Evolutionary conservation across 2,113 vertebrate species (phyloP).

Genomic region (Campylorhamphus procurvoides): DNA sequence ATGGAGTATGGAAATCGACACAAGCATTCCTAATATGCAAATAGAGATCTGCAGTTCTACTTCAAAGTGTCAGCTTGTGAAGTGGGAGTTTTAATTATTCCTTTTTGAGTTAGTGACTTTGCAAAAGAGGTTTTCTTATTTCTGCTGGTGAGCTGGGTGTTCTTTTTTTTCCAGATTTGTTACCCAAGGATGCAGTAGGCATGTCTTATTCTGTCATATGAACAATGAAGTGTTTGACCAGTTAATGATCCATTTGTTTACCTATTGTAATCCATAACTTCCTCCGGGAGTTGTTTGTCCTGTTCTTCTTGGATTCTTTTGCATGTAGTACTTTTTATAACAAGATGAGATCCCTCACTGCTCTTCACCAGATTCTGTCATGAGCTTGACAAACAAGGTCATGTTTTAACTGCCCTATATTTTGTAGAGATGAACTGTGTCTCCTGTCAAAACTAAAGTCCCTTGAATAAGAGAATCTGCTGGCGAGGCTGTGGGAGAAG

Average conservation of each 20-base stretch:
- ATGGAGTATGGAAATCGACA: slow-evolving; percentile 32
- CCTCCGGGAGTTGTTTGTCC: slow-evolving; percentile 18
- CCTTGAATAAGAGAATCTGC: background rate
- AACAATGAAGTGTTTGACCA: background rate
- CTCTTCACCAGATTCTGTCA: background rate
- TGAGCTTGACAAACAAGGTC: background rate
- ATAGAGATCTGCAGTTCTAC: slow-evolving; percentile 46
- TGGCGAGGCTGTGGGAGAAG: background rate
- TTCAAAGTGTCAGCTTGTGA: slow-evolving; percentile 49
- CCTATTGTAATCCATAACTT: slow-evolving; percentile 30
- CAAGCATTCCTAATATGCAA: slow-evolving; percentile 25
- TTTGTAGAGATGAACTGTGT: background rate
- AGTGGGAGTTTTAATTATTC: slow-evolving; percentile 56
- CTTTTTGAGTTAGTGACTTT: slow-evolving; percentile 44
- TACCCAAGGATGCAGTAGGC: background rate
- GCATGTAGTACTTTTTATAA: background rate
- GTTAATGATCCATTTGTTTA: slow-evolving; percentile 29
- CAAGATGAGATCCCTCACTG: background rate
- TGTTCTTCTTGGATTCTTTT: slow-evolving; percentile 29
- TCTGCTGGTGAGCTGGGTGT: background rate
- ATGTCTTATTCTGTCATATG: background rate
- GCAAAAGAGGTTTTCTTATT: background rate
- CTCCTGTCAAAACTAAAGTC: background rate
- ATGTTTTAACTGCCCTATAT: background rate
- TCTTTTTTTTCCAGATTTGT: background rate